phyloP scores from a whole-genome alignment of 2,888 invertebrate species.

The Diarsia dahlii region DNA sequence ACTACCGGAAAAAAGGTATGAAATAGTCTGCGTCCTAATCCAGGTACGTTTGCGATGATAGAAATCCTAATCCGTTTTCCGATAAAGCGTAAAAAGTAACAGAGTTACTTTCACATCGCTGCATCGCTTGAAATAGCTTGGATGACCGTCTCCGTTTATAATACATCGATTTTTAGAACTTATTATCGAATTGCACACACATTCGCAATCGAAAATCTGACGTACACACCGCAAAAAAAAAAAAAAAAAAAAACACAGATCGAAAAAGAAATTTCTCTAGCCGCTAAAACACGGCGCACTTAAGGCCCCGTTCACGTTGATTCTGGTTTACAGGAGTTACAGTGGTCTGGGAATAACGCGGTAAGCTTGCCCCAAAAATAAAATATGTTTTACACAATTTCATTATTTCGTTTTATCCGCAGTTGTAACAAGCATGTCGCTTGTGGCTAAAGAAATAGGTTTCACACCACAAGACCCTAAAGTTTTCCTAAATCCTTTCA shows the following conservation, averaged over 20 bases:
- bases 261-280: slow-evolving; percentile 17
- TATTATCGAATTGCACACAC: no score
- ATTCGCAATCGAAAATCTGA: no score
- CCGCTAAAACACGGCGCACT: slow-evolving; percentile 5
- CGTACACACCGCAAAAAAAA: no score
- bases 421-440: neutral
- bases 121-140: no score
- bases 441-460: slow-evolving; percentile 1
- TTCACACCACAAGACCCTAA: slow-evolving; percentile 14
- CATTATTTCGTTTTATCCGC: neutral
- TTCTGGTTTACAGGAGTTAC: no score
- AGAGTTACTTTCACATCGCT: no score
- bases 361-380: no score
- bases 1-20: no score
- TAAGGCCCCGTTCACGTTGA: neutral
- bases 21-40: neutral
- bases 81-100: neutral
- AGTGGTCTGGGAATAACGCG: no score
- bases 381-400: neutral
- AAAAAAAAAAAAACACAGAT: neutral
- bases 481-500: slow-evolving; percentile 25
- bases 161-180: no score
- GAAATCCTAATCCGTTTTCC: neutral
- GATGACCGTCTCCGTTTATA: no score
- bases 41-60: neutral